These are phyloP conservation scores for Drosophila villosipedis DNA, from an alignment of 2,888 invertebrate species.

Conservation along the genomic window DNA sequence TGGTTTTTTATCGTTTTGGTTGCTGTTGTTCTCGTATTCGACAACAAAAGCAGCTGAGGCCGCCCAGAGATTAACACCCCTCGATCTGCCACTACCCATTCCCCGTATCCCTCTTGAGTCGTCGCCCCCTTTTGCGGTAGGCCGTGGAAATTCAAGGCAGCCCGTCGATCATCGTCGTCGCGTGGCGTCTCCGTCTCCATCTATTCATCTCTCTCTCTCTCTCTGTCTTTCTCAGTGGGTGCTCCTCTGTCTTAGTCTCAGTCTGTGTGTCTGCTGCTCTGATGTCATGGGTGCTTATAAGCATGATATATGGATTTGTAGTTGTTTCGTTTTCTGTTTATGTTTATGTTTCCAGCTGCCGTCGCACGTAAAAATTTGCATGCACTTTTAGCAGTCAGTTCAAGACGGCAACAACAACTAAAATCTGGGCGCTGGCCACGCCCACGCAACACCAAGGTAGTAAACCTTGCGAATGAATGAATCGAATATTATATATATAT, in stretches of 20 bases:
- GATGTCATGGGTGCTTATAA: constrained; percentile 64
- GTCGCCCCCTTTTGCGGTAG: constrained; percentile 3
- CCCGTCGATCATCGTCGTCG: constrained; percentile 52
- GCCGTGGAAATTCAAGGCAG: constrained; percentile 62
- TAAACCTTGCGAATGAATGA: constrained; percentile 60
- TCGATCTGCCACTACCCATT: background rate
- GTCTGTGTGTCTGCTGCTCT: constrained; percentile 27
- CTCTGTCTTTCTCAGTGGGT: constrained; percentile 1
- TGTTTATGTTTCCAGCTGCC: constrained; percentile 39
- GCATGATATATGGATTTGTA: constrained; percentile 56
- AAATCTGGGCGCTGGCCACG: constrained; percentile 44
- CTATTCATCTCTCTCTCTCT: background rate
- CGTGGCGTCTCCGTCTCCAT: constrained; percentile 45
- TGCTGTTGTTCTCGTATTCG: constrained; percentile 13
- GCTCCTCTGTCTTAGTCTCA: constrained; percentile 13
- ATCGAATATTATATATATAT: constrained; percentile 37
- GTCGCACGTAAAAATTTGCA: constrained; percentile 63
- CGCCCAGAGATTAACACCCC: constrained; percentile 34
- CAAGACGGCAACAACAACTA: constrained; percentile 13
- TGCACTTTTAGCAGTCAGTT: constrained; percentile 56
- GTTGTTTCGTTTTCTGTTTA: constrained; percentile 10
- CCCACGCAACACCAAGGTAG: constrained; percentile 41
- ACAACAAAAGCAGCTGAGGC: constrained; percentile 31
- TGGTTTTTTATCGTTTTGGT: constrained; percentile 29
- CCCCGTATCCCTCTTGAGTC: background rate